These are phyloP conservation scores for Grapholita molesta DNA, from an alignment of 1,140 invertebrate genomes.

Conservation along the genomic window DNA sequence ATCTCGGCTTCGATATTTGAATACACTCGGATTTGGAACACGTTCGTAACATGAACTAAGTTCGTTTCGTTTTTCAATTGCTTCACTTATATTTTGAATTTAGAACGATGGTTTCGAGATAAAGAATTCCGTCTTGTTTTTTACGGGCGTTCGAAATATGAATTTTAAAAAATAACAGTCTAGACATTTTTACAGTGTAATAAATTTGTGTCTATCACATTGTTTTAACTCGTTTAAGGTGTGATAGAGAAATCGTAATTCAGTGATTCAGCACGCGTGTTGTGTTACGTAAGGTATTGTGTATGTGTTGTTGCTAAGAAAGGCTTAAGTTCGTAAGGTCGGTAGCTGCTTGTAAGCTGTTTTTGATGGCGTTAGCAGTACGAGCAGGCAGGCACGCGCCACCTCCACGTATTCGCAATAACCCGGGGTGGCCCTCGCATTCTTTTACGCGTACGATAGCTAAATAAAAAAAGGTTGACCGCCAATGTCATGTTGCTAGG, in stretches of 20 bases:
- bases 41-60: constrained; percentile 65
- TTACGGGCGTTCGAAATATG: constrained; percentile 43
- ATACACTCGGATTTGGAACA: constrained; percentile 72
- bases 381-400: constrained; percentile 34
- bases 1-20: constrained; percentile 68
- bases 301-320: constrained; percentile 25
- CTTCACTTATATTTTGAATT: constrained; percentile 74
- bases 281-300: constrained; percentile 50
- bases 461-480: constrained; percentile 30
- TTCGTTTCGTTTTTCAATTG: constrained; percentile 75
- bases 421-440: constrained; percentile 42
- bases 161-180: constrained; percentile 30
- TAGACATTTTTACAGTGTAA: constrained; percentile 43
- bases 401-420: constrained; percentile 42
- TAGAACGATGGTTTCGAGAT: constrained; percentile 63
- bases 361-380: background rate
- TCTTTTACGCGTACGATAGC: constrained; percentile 34
- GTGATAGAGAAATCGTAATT: constrained; percentile 51
- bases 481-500: constrained; percentile 16
- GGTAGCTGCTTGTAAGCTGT: background rate
- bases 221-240: constrained; percentile 40
- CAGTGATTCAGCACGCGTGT: constrained; percentile 44
- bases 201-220: constrained; percentile 40
- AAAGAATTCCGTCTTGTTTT: constrained; percentile 49
- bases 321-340: background rate